phyloP scores from a whole-genome alignment of 2,797 vertebrate species.

The Pelochelys cantorii region DNA sequence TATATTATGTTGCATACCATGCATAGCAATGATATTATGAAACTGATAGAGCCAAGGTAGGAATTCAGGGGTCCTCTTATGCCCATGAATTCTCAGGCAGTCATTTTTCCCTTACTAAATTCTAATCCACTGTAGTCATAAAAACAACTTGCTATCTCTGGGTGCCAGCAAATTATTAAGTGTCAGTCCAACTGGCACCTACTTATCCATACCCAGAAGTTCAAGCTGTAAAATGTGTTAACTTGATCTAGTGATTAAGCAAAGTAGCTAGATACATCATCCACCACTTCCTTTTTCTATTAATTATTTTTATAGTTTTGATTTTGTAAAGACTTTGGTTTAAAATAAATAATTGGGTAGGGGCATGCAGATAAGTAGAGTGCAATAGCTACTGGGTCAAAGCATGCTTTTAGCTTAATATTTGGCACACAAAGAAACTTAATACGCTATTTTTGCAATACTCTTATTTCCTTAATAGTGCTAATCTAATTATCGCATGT shows the following conservation, averaged over 20 bases:
- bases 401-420: slow-evolving; percentile 74
- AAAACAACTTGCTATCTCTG: slow-evolving; percentile 22
- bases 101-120: slow-evolving; percentile 13
- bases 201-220: slow-evolving; percentile 54
- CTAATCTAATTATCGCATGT: slow-evolving; percentile 71
- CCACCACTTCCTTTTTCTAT: slow-evolving; percentile 65
- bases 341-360: slow-evolving; percentile 72
- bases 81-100: slow-evolving; percentile 3
- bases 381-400: slow-evolving; percentile 64
- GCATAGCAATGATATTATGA: slow-evolving; percentile 12
- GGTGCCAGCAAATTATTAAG: slow-evolving; percentile 66
- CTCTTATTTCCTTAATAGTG: slow-evolving; percentile 72
- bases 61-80: background rate
- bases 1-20: slow-evolving; percentile 27
- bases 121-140: slow-evolving; percentile 36
- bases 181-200: slow-evolving; percentile 63
- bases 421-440: slow-evolving; percentile 75
- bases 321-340: slow-evolving; percentile 71
- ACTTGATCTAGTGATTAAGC: slow-evolving; percentile 76
- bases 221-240: slow-evolving; percentile 64
- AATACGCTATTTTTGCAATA: slow-evolving; percentile 65
- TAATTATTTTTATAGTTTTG: slow-evolving; percentile 79
- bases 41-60: slow-evolving; percentile 12
- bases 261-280: slow-evolving; percentile 73
- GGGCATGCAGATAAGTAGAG: slow-evolving; percentile 69